These are phyloP conservation scores for Anastatus disparis DNA, from an alignment of 1,140 invertebrate species.

Conservation along the genomic window DNA sequence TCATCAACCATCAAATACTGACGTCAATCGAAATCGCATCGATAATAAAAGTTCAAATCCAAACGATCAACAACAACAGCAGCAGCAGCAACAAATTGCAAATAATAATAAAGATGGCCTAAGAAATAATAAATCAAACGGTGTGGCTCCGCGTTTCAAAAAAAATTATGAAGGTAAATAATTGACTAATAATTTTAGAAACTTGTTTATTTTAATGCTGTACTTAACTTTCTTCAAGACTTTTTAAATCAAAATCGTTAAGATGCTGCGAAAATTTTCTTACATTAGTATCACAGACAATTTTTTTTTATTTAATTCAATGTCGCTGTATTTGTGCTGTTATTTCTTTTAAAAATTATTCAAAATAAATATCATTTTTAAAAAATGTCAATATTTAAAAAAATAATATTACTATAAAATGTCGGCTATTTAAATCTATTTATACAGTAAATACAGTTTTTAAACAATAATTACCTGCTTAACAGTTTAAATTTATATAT, in stretches of 20 bases:
- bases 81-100: constrained; percentile 16
- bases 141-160: constrained; percentile 48
- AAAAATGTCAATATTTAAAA: not conserved
- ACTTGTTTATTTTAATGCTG: constrained; percentile 25
- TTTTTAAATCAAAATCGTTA: not conserved
- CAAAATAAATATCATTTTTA: not conserved
- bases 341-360: too few relatives aligned
- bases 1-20: not conserved
- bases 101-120: constrained; percentile 35
- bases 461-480: too few relatives aligned
- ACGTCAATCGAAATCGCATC: constrained; percentile 12
- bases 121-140: constrained; percentile 39
- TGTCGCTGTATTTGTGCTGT: not conserved
- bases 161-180: constrained; percentile 48
- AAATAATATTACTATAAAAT: not conserved
- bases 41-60: constrained; percentile 28
- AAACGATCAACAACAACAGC: constrained; percentile 26
- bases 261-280: constrained; percentile 15
- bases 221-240: not conserved
- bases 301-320: too few relatives aligned
- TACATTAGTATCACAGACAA: constrained; percentile 37
- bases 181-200: not conserved
- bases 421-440: too few relatives aligned
- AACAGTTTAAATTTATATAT: too few relatives aligned
- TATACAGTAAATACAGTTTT: not conserved